Percentiles rank a stretch among this genome's conserved stretches.
These are phyloP conservation scores for Diceros bicornis DNA, from an alignment of 2,797 vertebrate genomes.

Conservation along the genomic window DNA sequence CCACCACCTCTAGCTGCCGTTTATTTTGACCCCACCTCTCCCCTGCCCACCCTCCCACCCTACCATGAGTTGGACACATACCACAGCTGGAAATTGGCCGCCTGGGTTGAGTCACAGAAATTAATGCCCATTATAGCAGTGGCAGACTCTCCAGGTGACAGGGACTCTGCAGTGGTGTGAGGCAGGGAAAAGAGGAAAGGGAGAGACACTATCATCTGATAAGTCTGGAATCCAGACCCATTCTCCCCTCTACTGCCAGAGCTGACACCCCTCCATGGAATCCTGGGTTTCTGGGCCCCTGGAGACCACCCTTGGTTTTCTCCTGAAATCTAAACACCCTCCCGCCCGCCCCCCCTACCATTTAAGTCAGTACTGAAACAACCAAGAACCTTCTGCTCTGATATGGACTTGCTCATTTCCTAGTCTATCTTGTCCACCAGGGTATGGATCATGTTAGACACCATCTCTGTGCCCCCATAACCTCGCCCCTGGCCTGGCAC, in stretches of 20 bases:
- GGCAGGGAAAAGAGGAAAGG: not conserved
- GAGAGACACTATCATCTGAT: not conserved
- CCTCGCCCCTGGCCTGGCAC: not conserved
- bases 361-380: not conserved
- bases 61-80: constrained; percentile 83
- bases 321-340: not conserved
- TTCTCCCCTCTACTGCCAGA: not conserved
- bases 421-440: not conserved
- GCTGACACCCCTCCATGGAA: not conserved
- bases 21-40: not conserved
- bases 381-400: not conserved
- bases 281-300: not conserved
- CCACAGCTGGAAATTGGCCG: constrained; percentile 99
- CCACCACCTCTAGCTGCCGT: not conserved
- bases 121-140: constrained; percentile 96
- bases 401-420: not conserved
- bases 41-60: not conserved
- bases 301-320: not conserved
- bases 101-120: constrained; percentile 98
- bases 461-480: not conserved
- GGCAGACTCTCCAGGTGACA: constrained; percentile 93
- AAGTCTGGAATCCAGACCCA: not conserved
- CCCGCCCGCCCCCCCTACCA: too few relatives aligned
- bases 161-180: constrained; percentile 89
- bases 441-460: not conserved